Conservation (phyloP, 2,113 vertebrate species). For the Solea solea region DNA sequence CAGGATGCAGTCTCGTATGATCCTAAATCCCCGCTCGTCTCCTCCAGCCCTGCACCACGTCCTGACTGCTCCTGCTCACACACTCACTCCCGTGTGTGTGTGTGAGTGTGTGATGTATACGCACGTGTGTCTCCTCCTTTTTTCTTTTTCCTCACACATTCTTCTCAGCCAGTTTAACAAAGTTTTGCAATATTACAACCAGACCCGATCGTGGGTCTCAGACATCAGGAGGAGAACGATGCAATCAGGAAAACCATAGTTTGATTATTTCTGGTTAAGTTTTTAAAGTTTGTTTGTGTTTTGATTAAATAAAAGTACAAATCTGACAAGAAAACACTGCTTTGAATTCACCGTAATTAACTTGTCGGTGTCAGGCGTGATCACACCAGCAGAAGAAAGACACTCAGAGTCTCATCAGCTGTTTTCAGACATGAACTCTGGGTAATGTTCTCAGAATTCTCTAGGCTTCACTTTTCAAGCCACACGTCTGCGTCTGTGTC, state of each 20-base stretch:
- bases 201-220: conserved; percentile 4
- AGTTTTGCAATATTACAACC: conserved; percentile 11
- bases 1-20: conserved; percentile 82
- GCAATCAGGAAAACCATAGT: conserved; percentile 4
- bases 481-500: too few relatives aligned
- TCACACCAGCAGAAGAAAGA: too few relatives aligned
- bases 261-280: too few relatives aligned
- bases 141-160: conserved; percentile 11
- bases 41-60: conserved; percentile 63
- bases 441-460: too few relatives aligned
- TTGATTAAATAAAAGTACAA: too few relatives aligned
- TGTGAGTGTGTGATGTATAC: conserved; percentile 40
- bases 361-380: too few relatives aligned
- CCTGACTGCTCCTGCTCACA: conserved; percentile 40
- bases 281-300: too few relatives aligned
- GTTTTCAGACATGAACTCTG: too few relatives aligned
- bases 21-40: conserved; percentile 78
- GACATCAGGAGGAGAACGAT: conserved; percentile 5
- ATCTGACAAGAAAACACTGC: too few relatives aligned
- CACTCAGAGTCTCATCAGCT: too few relatives aligned
- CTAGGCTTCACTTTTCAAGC: too few relatives aligned
- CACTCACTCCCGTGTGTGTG: conserved; percentile 17
- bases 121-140: conserved; percentile 30
- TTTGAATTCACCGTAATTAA: too few relatives aligned
- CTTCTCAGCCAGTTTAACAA: conserved; percentile 1